These are phyloP conservation scores for Oriolus oriolus DNA, from an alignment of 2,113 vertebrate species.

Conservation along the genomic window DNA sequence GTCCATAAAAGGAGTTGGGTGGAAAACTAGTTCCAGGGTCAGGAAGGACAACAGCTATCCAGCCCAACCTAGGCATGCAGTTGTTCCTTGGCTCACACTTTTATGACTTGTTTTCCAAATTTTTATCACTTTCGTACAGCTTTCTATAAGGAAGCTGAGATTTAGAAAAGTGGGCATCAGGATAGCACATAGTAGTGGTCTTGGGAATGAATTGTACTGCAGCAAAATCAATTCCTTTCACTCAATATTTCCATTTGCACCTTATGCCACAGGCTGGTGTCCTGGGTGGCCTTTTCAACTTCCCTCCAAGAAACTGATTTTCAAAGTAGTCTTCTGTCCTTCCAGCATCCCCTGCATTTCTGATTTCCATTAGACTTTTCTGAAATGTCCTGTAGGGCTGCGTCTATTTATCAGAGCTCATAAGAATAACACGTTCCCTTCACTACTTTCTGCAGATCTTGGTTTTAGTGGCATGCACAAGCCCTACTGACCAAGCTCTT, in stretches of 20 bases:
- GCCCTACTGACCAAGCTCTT: background rate
- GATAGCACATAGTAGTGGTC: background rate
- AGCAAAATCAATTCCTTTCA: constrained; percentile 26
- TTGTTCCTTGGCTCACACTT: background rate
- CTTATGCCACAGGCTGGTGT: background rate
- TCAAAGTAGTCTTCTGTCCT: background rate
- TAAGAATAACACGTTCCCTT: background rate
- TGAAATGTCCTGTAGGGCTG: background rate
- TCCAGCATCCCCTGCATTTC: background rate
- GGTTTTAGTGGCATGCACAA: background rate
- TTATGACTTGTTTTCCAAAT: background rate
- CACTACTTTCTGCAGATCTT: background rate
- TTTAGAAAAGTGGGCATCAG: background rate
- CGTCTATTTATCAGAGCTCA: background rate
- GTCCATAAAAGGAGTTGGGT: background rate
- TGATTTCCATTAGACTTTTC: background rate
- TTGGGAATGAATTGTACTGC: background rate
- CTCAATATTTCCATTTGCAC: constrained; percentile 16
- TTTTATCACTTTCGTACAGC: background rate
- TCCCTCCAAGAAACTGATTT: background rate
- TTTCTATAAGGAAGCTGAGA: background rate
- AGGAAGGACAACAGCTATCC: background rate
- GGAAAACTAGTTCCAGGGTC: background rate
- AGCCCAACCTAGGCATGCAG: background rate
- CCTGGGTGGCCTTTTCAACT: background rate